Percentiles rank a stretch among this genome's conserved stretches.
phyloP scores from a whole-genome alignment of 1,140 invertebrate genomes.

The Psilanteris sp. region DNA sequence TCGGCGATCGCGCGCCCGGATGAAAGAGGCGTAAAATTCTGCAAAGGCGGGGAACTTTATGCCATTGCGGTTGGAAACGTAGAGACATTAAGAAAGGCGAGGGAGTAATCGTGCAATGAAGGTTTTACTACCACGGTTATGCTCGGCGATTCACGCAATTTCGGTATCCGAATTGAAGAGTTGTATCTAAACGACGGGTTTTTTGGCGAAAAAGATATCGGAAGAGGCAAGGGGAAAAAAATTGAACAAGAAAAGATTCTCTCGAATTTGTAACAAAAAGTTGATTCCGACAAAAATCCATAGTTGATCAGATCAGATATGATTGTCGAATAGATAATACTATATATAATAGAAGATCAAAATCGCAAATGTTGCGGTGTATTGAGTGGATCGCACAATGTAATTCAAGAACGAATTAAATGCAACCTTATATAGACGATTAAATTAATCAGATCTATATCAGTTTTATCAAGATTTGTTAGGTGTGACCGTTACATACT shows the following conservation, averaged over 20 bases:
- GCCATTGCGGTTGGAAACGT: constrained; percentile 12
- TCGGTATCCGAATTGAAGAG: constrained; percentile 46
- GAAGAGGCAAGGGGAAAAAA: background rate
- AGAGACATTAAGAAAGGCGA: constrained; percentile 11
- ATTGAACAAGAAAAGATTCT: background rate
- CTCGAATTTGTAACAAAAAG: too few relatives aligned
- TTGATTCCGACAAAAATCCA: too few relatives aligned
- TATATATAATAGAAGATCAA: constrained; percentile 9
- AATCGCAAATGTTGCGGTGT: constrained; percentile 8
- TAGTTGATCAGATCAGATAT: constrained; percentile 4
- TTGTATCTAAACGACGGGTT: constrained; percentile 44
- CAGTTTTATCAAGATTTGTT: too few relatives aligned
- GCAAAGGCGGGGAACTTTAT: constrained; percentile 29
- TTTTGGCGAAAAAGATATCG: too few relatives aligned
- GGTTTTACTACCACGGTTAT: constrained; percentile 43
- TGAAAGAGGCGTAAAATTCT: constrained; percentile 47
- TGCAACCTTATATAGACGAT: too few relatives aligned
- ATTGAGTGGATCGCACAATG: background rate
- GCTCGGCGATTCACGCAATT: constrained; percentile 45
- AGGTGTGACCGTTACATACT: too few relatives aligned
- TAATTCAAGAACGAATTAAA: constrained; percentile 1
- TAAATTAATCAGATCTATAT: too few relatives aligned
- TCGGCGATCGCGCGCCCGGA: constrained; percentile 27
- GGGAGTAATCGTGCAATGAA: constrained; percentile 23
- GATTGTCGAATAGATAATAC: constrained; percentile 5